These are phyloP conservation scores for Drosophila neutralis DNA, from an alignment of 2,888 invertebrate species.

Conservation along the genomic window DNA sequence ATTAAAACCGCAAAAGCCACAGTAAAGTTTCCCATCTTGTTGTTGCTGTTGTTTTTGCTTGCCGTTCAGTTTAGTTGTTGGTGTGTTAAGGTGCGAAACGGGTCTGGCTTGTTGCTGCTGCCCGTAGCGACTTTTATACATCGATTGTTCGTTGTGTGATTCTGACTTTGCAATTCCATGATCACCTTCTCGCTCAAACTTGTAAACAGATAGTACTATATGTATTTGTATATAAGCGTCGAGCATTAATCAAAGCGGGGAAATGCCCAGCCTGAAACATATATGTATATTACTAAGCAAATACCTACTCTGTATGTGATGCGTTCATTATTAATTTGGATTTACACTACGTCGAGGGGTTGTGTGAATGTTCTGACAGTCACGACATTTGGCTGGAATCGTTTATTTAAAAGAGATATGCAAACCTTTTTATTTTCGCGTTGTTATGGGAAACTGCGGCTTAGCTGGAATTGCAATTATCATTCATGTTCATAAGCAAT, in stretches of 20 bases:
- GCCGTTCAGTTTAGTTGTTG: conserved; percentile 16
- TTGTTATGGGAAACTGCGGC: conserved; percentile 22
- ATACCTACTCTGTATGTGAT: background rate
- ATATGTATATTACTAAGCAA: background rate
- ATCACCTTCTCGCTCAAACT: conserved; percentile 50
- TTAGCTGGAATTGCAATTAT: conserved; percentile 51
- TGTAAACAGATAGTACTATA: conserved; percentile 10
- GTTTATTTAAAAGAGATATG: conserved; percentile 1
- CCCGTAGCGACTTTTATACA: conserved; percentile 61
- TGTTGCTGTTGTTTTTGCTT: conserved; percentile 8
- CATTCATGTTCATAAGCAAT: conserved; percentile 36
- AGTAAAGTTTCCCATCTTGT: conserved; percentile 49
- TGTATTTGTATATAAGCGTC: background rate
- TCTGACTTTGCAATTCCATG: conserved; percentile 17
- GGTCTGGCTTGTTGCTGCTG: conserved; percentile 52
- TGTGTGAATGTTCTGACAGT: conserved; percentile 33
- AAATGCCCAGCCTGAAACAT: conserved; percentile 61
- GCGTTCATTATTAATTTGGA: conserved; percentile 2
- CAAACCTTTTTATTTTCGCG: conserved; percentile 1
- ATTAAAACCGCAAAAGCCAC: conserved; percentile 48
- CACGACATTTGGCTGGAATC: conserved; percentile 51
- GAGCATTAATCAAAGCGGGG: conserved; percentile 62
- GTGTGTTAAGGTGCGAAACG: conserved; percentile 45
- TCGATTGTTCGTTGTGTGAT: conserved; percentile 26
- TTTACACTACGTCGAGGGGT: conserved; percentile 41